Evolutionary conservation across 2,113 vertebrate species (phyloP).

Genomic region (Amphiprion percula): DNA sequence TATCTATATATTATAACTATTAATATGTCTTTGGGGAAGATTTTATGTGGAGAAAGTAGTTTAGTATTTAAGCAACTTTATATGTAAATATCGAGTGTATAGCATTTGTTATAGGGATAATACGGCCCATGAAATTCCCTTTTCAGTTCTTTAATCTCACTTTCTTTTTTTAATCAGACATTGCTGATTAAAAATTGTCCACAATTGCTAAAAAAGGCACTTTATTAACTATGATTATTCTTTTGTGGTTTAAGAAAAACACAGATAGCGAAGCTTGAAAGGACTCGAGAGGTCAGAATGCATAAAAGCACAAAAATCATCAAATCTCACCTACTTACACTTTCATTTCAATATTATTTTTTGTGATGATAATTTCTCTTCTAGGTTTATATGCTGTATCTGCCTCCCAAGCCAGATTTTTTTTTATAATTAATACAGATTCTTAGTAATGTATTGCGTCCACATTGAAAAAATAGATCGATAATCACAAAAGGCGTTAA

Average conservation of each 20-base stretch:
- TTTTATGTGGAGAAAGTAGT: background rate
- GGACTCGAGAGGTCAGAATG: background rate
- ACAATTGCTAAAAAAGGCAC: constrained; percentile 9
- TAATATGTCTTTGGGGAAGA: constrained; percentile 4
- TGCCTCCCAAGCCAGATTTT: constrained; percentile 25
- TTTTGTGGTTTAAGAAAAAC: constrained; percentile 13
- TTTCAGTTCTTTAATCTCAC: constrained; percentile 5
- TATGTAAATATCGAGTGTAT: constrained; percentile 45
- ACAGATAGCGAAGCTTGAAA: background rate
- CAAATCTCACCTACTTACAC: constrained; percentile 15
- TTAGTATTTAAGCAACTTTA: constrained; percentile 10
- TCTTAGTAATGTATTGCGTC: constrained; percentile 10
- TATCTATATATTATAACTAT: background rate
- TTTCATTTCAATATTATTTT: background rate
- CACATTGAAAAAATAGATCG: background rate
- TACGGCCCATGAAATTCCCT: background rate
- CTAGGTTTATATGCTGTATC: constrained; percentile 1
- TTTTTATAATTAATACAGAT: background rate
- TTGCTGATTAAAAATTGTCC: background rate
- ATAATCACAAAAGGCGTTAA: constrained; percentile 19
- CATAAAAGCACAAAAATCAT: constrained; percentile 61
- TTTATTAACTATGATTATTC: constrained; percentile 21
- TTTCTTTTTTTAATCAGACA: constrained; percentile 1
- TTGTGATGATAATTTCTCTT: background rate
- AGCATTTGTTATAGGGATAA: constrained; percentile 13